Evolutionary conservation across 1,140 invertebrate species (phyloP), one percentile per base, ranked within the genome.

Genomic region (Ceratitis capitata): DNA sequence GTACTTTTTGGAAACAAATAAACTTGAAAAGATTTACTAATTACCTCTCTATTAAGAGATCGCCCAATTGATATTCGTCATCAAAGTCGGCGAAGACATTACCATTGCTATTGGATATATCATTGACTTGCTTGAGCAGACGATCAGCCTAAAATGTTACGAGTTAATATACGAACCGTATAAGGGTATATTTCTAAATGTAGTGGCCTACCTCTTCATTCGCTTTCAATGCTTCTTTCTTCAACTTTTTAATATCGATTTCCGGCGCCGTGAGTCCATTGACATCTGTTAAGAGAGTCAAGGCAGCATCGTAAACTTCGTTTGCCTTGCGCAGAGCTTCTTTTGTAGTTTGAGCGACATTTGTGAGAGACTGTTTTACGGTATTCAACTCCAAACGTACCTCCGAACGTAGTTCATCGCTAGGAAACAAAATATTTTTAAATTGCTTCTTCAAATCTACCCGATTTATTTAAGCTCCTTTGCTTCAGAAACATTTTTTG

Each of bases 271-370:
- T 93, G 3, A 97, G 93, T 51, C 95, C 95, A 42, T 95, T 95
- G 0, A 97, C 96, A 87, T 97, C 94, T 4, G 94, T 95, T 51
- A 96, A 95, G 1, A 98, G 92, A 64, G 94, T 94, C 42, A 98
- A 90, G 0, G 97, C 97, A 86, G 97, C 95, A 4, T 97, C 94
- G 86, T 97, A 96, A 0, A 96, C 96, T 58, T 94, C 93, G 39
- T 94, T 94, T 0, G 98, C 95, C 89, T 95, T 94, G 26, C 94
- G 93, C 35, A 95, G 92, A 1, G 97, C 96, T 74, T 95, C 94
- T 86, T 94, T 93, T 2, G 97, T 96, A 49, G 95, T 92, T 82
- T 95, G 93, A 69, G 94, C 93, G 1, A 96, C 95, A 56, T 93
- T 92, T 32, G 94, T 94, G 47, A 97, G 92, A 86, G 96, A 95